These are phyloP conservation scores for Helicolenus hilgendorfi DNA, from an alignment of 2,797 vertebrate genomes.

Conservation along the genomic window DNA sequence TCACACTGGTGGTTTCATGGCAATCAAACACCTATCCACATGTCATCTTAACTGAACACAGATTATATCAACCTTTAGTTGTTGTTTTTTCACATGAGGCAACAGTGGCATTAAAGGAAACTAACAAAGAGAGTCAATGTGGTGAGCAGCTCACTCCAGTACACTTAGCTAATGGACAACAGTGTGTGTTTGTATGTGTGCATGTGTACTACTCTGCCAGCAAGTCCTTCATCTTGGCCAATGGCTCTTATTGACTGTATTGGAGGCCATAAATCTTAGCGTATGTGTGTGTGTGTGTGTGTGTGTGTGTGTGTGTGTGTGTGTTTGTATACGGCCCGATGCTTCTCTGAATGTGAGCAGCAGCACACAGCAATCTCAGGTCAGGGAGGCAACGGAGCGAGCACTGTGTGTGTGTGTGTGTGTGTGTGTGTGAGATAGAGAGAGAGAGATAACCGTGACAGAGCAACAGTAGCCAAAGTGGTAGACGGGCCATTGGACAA, in stretches of 20 bases:
- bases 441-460: conserved; percentile 19
- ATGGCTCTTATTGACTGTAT: conserved; percentile 86
- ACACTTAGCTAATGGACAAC: conserved; percentile 73
- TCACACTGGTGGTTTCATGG: background rate
- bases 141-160: conserved; percentile 34
- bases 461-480: conserved; percentile 50
- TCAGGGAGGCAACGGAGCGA: conserved; percentile 68
- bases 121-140: conserved; percentile 72
- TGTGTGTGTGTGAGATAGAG: conserved; percentile 5
- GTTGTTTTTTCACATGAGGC: background rate
- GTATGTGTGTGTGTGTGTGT: conserved; percentile 42
- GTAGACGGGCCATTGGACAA: conserved; percentile 62
- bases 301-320: conserved; percentile 24
- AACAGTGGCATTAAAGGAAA: conserved; percentile 16
- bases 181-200: conserved; percentile 28
- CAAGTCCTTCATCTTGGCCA: conserved; percentile 79
- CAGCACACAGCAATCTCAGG: conserved; percentile 79
- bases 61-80: background rate
- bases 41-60: too few relatives aligned
- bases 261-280: conserved; percentile 86
- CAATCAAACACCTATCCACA: background rate
- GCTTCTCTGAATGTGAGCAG: conserved; percentile 72
- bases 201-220: conserved; percentile 38
- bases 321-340: conserved; percentile 54
- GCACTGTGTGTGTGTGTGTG: conserved; percentile 27